Evolutionary conservation across 53 echinoderm and acorn worm species (phyloP).

Genomic region (Antedon mediterranea): DNA sequence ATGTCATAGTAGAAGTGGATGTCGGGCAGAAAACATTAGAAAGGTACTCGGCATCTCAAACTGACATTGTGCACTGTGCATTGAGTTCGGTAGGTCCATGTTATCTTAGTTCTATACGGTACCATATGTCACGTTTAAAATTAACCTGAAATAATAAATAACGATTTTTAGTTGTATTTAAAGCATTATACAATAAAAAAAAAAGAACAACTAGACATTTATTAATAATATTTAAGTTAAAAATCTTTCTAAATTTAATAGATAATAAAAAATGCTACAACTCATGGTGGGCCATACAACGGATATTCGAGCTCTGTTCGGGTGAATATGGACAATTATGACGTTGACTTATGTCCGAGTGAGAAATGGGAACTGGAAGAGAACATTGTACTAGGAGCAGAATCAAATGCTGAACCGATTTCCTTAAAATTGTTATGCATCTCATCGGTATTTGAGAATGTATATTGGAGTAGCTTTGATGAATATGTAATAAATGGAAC

Average conservation of each 20-base stretch:
- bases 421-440: background rate
- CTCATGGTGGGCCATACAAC: background rate
- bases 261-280: background rate
- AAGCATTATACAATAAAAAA: too few species aligned
- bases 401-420: background rate
- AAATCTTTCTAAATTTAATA: too few species aligned
- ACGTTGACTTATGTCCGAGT: background rate
- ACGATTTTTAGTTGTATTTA: too few species aligned
- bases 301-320: background rate
- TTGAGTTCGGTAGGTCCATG: constrained; percentile 28
- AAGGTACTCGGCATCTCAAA: constrained; percentile 20
- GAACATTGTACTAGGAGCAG: background rate
- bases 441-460: background rate
- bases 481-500: background rate
- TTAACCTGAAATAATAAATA: too few species aligned
- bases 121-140: too few species aligned
- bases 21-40: constrained; percentile 31
- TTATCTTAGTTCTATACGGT: too few species aligned
- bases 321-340: background rate
- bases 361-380: background rate
- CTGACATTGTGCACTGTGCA: constrained; percentile 35
- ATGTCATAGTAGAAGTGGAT: constrained; percentile 38
- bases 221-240: too few species aligned
- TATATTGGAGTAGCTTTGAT: background rate
- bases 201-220: too few species aligned